Conservation (phyloP, 2,888 invertebrate species). For the Machimus atricapillus region DNA sequence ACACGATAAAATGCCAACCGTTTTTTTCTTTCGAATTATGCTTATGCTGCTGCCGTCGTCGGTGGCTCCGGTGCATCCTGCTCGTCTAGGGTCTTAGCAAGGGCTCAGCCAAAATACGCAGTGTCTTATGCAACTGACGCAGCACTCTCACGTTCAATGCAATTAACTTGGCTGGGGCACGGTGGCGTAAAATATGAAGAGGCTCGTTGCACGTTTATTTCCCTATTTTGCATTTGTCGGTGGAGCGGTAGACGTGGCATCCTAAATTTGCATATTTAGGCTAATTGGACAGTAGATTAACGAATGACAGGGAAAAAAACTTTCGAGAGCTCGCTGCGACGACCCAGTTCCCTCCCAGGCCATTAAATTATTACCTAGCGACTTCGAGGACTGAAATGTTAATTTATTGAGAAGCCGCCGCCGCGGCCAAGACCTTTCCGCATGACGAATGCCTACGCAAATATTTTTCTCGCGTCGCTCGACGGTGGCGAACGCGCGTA, state of each 20-base stretch:
- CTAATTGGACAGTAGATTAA: slow-evolving; percentile 13
- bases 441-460: neutral
- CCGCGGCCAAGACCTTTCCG: neutral
- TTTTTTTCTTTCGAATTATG: neutral
- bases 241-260: neutral
- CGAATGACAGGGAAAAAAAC: neutral
- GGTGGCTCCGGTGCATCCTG: neutral
- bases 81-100: neutral
- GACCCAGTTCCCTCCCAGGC: neutral
- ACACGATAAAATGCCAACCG: slow-evolving; percentile 25
- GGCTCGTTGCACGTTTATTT: neutral
- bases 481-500: neutral
- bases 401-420: neutral
- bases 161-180: neutral
- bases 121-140: slow-evolving; percentile 6
- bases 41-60: neutral
- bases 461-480: neutral
- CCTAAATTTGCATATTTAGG: slow-evolving; percentile 14
- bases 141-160: neutral
- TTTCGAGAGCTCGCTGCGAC: neutral
- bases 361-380: neutral
- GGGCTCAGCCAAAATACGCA: neutral
- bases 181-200: neutral
- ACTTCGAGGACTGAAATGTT: neutral
- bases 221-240: slow-evolving; percentile 6